phyloP scores from a whole-genome alignment of 2,797 vertebrate species.

The Sorex maritimensis region DNA sequence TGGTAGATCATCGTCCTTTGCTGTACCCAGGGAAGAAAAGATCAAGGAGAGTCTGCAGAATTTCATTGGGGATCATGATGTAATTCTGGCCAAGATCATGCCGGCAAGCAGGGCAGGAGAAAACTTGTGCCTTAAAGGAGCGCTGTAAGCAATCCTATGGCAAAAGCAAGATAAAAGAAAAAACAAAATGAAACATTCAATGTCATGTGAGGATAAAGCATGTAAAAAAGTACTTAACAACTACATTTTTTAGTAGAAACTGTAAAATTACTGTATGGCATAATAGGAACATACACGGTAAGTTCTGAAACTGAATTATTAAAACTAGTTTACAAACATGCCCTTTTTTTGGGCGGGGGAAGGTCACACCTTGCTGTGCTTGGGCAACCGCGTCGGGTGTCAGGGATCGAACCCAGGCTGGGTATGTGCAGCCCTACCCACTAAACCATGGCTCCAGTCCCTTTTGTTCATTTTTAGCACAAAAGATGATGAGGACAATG shows the following conservation, averaged over 20 bases:
- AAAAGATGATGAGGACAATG: background rate
- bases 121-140: conserved; percentile 98
- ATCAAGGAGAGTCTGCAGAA: conserved; percentile 97
- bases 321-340: background rate
- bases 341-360: background rate
- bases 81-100: conserved; percentile 98
- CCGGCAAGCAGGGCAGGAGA: conserved; percentile 98
- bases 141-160: conserved; percentile 97
- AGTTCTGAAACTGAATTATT: background rate
- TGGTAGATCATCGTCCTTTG: conserved; percentile 97
- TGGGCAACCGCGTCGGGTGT: background rate
- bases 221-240: conserved; percentile 31
- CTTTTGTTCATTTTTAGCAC: too few species aligned
- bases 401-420: too few species aligned
- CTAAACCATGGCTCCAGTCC: too few species aligned
- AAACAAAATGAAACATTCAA: background rate
- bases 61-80: conserved; percentile 96
- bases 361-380: background rate
- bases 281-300: background rate
- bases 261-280: conserved; percentile 26
- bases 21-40: conserved; percentile 99
- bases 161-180: conserved; percentile 15
- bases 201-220: conserved; percentile 12
- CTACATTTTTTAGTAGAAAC: conserved; percentile 35
- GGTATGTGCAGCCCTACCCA: too few species aligned